Conservation (phyloP, 1,140 invertebrate species). For the Drosophila tristis region DNA sequence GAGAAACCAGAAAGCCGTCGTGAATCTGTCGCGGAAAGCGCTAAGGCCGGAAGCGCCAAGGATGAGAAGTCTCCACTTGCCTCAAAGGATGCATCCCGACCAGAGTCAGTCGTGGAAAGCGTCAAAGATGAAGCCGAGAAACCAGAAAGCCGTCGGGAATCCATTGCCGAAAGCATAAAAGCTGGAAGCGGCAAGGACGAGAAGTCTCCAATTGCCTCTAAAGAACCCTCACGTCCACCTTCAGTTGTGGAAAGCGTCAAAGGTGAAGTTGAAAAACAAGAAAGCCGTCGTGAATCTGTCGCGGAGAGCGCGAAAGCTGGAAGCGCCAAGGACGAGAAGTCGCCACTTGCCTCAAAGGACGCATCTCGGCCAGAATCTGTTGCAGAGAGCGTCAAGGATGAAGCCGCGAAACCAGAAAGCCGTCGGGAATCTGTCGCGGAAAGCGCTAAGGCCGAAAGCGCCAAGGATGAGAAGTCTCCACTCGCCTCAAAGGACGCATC, state of each 20-base stretch:
- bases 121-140: too few relatives aligned
- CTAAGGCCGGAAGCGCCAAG: constrained; percentile 13
- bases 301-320: not conserved
- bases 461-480: not conserved
- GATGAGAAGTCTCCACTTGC: constrained; percentile 12
- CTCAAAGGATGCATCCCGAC: constrained; percentile 35
- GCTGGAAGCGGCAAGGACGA: too few relatives aligned
- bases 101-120: constrained; percentile 17
- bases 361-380: constrained; percentile 4
- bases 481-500: constrained; percentile 2
- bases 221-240: too few relatives aligned
- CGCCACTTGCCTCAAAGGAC: constrained; percentile 8
- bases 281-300: too few relatives aligned
- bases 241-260: constrained; percentile 2
- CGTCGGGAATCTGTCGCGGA: constrained; percentile 24
- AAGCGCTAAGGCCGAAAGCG: not conserved
- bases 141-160: too few relatives aligned
- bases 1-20: constrained; percentile 20
- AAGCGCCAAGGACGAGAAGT: constrained; percentile 2
- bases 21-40: constrained; percentile 24
- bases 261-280: constrained; percentile 1
- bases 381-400: not conserved
- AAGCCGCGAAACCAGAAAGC: constrained; percentile 6
- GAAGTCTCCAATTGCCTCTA: too few relatives aligned
- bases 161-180: too few relatives aligned